phyloP scores from a whole-genome alignment of 2,113 vertebrate genomes.

The Ptilorrhoa leucosticta region DNA sequence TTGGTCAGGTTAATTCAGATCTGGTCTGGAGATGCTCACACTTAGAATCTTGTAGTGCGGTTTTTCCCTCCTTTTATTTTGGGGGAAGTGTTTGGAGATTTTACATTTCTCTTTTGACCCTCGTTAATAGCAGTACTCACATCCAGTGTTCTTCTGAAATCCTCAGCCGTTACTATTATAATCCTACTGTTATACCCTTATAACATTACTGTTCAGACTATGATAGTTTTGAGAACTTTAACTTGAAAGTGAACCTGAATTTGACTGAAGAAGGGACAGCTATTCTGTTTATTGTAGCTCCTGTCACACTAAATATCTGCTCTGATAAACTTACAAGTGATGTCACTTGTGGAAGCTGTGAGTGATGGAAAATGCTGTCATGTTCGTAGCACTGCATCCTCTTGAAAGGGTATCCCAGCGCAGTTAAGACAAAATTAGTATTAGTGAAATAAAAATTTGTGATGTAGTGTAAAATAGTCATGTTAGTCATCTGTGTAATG shows the following conservation, averaged over 20 bases:
- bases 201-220: neutral
- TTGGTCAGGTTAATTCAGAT: neutral
- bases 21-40: neutral
- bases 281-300: neutral
- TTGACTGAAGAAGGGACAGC: neutral
- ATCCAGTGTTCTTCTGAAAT: neutral
- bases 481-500: neutral
- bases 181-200: neutral
- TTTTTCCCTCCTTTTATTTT: neutral
- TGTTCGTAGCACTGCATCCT: accelerated
- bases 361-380: neutral
- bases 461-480: neutral
- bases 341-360: neutral
- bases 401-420: neutral
- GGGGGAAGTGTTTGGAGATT: accelerated
- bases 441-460: neutral
- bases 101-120: neutral
- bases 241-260: neutral
- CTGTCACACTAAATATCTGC: neutral
- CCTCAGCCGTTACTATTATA: neutral
- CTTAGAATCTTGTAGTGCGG: neutral
- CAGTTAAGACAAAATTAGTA: neutral
- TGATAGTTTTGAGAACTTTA: neutral
- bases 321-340: neutral
- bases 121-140: neutral